Percentiles rank a stretch among this genome's conserved stretches.
Conservation (phyloP, 1,140 invertebrate genomes). For the Drosophila murphyi region DNA sequence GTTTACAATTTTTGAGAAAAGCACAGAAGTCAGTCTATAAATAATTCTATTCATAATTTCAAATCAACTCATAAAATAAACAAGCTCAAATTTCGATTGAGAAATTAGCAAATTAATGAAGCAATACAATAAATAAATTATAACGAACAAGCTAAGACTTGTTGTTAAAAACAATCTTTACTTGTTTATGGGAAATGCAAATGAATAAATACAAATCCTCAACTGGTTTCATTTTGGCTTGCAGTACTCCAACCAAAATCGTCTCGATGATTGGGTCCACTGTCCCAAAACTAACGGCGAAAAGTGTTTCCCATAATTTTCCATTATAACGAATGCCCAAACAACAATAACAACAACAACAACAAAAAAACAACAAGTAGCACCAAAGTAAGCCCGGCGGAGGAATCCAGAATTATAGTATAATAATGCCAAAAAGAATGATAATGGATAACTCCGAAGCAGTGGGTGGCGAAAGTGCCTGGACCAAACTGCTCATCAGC, state of each 20-base stretch:
- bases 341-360: no score
- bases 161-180: no score
- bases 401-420: not conserved
- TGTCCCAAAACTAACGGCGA: constrained; percentile 43
- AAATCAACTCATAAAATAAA: constrained; percentile 8
- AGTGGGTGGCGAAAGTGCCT: constrained; percentile 67
- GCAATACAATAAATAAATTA: not conserved
- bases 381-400: constrained; percentile 55
- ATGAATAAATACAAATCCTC: constrained; percentile 1
- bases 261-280: constrained; percentile 62
- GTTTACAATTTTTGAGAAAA: not conserved
- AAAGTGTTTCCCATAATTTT: constrained; percentile 63
- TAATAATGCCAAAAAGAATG: constrained; percentile 70
- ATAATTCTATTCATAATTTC: not conserved
- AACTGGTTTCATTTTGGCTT: constrained; percentile 49
- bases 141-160: not conserved
- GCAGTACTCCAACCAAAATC: constrained; percentile 53
- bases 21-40: not conserved
- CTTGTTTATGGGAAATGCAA: not conserved
- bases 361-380: constrained; percentile 14
- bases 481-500: constrained; percentile 75
- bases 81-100: constrained; percentile 7
- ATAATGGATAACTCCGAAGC: constrained; percentile 78
- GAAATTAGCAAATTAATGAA: constrained; percentile 13
- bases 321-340: constrained; percentile 69